These are phyloP conservation scores for Botrylloides violaceus DNA, from an alignment of 23 tunicate genomes.

Conservation along the genomic window DNA sequence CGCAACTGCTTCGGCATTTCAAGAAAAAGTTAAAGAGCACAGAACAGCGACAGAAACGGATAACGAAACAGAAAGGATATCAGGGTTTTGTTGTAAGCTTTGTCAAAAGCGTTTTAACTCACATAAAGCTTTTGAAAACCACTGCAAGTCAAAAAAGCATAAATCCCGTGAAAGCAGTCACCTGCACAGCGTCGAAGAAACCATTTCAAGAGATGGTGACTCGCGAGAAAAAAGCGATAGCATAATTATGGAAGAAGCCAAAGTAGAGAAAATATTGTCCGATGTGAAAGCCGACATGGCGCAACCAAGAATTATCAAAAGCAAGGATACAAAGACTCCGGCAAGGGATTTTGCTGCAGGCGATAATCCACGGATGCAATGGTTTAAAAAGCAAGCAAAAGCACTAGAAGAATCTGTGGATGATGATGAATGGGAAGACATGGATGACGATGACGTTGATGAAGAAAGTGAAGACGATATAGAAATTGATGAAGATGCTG, in stretches of 20 bases:
- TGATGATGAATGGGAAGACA: constrained; percentile 40
- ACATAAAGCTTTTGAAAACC: constrained; percentile 55
- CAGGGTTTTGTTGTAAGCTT: constrained; percentile 55
- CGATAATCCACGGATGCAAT: constrained; percentile 29
- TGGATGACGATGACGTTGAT: constrained; percentile 24
- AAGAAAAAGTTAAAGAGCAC: constrained; percentile 60
- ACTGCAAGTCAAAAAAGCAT: constrained; percentile 72
- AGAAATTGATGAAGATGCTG: constrained; percentile 78
- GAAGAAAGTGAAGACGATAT: constrained; percentile 22
- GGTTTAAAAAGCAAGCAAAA: constrained; percentile 70
- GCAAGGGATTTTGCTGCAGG: constrained; percentile 5
- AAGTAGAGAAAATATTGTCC: background rate
- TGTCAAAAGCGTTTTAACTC: constrained; percentile 70
- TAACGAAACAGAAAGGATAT: constrained; percentile 23
- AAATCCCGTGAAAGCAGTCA: constrained; percentile 50
- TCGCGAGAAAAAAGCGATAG: background rate
- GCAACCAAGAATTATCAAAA: constrained; percentile 11
- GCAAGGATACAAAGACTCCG: background rate
- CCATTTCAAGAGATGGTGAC: constrained; percentile 6
- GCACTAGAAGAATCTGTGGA: constrained; percentile 26
- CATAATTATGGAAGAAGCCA: background rate
- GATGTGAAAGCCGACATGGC: constrained; percentile 23
- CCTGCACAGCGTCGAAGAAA: constrained; percentile 27
- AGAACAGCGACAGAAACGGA: constrained; percentile 9
- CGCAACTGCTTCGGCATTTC: constrained; percentile 47